Evolutionary conservation across 2,113 vertebrate species (phyloP).

Genomic region (Lepus timidus): DNA sequence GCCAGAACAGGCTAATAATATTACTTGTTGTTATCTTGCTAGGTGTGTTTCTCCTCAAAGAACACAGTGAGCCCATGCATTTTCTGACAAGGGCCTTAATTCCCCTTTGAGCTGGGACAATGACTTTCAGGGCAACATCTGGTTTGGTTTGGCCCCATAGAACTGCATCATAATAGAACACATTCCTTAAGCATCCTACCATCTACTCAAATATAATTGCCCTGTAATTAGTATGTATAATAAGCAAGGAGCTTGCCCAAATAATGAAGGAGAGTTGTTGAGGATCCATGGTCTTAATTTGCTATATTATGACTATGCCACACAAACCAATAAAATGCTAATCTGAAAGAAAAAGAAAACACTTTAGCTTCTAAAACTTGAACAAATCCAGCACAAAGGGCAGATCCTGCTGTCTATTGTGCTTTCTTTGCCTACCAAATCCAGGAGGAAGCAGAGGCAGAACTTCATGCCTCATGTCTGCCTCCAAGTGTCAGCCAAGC

Average conservation of each 20-base stretch:
- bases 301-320: not conserved
- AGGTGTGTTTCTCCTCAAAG: not conserved
- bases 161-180: not conserved
- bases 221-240: slow-evolving; percentile 12
- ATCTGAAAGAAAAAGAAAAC: not conserved
- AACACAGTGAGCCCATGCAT: not conserved
- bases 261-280: not conserved
- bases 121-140: not conserved
- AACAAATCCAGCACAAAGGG: not conserved
- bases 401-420: not conserved
- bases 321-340: slow-evolving; percentile 31
- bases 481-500: slow-evolving; percentile 35
- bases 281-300: slow-evolving; percentile 8
- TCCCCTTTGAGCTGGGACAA: not conserved
- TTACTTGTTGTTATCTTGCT: not conserved
- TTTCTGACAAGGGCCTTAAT: not conserved
- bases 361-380: slow-evolving; percentile 41
- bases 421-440: not conserved
- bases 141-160: not conserved
- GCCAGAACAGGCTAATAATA: not conserved
- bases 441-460: not conserved
- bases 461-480: slow-evolving; percentile 21
- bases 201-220: slow-evolving; percentile 1
- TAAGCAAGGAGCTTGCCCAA: not conserved
- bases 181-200: not conserved